Conservation (phyloP, 2,888 invertebrate genomes). For the Zhengitettix transpicula region DNA sequence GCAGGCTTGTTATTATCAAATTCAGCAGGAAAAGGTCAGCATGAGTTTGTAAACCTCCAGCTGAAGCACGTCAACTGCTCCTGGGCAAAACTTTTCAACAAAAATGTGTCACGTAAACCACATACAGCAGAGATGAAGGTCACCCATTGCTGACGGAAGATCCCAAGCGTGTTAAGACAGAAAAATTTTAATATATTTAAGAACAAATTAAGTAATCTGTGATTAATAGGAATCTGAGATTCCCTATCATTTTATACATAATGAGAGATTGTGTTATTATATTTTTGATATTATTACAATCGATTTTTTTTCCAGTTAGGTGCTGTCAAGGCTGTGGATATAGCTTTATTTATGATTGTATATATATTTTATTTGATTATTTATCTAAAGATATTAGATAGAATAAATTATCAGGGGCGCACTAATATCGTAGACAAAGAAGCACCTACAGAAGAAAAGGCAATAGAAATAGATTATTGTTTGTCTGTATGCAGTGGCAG, state of each 20-base stretch:
- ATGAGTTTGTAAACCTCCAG: conserved; percentile 24
- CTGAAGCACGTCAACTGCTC: not conserved
- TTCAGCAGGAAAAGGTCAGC: conserved; percentile 52
- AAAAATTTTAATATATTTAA: not conserved
- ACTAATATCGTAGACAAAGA: too few relatives aligned
- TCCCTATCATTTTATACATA: not conserved
- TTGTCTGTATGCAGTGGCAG: too few relatives aligned
- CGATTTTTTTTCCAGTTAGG: not conserved
- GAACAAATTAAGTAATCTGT: not conserved
- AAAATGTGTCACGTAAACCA: too few relatives aligned
- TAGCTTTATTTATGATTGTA: not conserved
- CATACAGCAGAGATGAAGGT: too few relatives aligned
- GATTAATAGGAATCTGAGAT: not conserved
- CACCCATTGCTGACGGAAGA: too few relatives aligned
- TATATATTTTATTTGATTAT: too few relatives aligned
- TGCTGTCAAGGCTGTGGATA: not conserved
- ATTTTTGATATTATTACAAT: not conserved
- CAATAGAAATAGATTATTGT: too few relatives aligned
- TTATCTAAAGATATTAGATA: too few relatives aligned
- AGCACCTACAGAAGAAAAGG: too few relatives aligned
- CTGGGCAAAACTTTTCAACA: too few relatives aligned
- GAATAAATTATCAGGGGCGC: too few relatives aligned
- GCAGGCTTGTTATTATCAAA: conserved; percentile 61
- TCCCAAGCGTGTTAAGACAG: not conserved
- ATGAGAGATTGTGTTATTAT: not conserved